A percentile compares a stretch with the other conserved stretches of the same genome.
Conservation (phyloP, 2,797 vertebrate species). For the Cyprinella venusta region DNA sequence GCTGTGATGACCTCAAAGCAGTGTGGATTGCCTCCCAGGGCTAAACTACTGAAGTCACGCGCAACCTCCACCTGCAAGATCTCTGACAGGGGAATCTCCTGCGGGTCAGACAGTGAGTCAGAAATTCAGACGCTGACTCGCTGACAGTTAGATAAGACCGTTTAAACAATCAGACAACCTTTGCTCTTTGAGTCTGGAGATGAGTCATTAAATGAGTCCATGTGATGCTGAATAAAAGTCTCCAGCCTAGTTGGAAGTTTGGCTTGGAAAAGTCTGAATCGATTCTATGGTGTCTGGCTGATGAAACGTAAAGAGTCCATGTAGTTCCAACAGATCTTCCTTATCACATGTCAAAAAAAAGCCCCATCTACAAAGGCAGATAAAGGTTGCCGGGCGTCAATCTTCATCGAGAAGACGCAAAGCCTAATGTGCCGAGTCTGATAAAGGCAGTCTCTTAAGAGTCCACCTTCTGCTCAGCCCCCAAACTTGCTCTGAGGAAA, state of each 20-base stretch:
- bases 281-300: neutral
- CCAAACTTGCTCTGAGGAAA: conserved; percentile 64
- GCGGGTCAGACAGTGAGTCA: conserved; percentile 55
- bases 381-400: neutral
- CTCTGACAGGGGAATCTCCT: conserved; percentile 98
- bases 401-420: conserved; percentile 17
- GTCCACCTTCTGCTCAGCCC: conserved; percentile 68
- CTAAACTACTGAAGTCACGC: conserved; percentile 86
- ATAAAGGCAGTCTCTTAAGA: conserved; percentile 69
- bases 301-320: neutral
- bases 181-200: conserved; percentile 2
- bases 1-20: conserved; percentile 98
- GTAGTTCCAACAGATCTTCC: neutral
- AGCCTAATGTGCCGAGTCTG: conserved; percentile 49
- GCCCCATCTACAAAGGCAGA: conserved; percentile 21
- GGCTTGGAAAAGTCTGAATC: neutral
- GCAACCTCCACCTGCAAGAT: conserved; percentile 93
- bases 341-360: conserved; percentile 3
- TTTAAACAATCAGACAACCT: conserved; percentile 3
- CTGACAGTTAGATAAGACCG: neutral
- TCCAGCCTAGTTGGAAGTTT: neutral
- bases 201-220: conserved; percentile 11
- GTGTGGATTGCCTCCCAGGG: conserved; percentile 93
- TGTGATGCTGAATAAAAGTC: neutral
- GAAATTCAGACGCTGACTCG: conserved; percentile 25